phyloP scores from a whole-genome alignment of 1,140 invertebrate species.

The Nasonia giraulti region DNA sequence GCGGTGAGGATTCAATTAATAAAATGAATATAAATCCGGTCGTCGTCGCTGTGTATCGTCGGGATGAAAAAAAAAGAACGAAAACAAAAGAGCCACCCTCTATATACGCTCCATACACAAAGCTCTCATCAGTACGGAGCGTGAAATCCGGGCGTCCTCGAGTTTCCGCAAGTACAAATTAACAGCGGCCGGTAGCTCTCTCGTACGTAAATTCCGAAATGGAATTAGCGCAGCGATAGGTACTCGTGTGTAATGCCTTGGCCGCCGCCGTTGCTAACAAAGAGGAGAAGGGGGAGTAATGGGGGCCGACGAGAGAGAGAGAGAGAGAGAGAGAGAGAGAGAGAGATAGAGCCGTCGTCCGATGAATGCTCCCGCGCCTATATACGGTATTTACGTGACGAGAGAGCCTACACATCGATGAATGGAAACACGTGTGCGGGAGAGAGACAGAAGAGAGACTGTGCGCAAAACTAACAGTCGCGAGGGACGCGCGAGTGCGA shows the following conservation, averaged over 20 bases:
- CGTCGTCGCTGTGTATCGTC: no score
- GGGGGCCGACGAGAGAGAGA: background rate
- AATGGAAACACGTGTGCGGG: conserved; percentile 7
- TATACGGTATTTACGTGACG: background rate
- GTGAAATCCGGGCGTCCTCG: conserved; percentile 28
- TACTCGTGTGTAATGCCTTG: conserved; percentile 14
- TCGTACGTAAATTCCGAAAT: conserved; percentile 35
- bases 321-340: background rate
- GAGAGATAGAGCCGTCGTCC: background rate
- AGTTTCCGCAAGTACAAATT: conserved; percentile 47
- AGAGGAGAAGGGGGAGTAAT: conserved; percentile 5
- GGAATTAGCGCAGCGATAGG: conserved; percentile 43
- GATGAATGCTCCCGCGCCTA: background rate
- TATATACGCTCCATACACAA: no score
- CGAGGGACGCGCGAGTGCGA: background rate
- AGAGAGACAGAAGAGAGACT: no score
- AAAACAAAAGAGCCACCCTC: conserved; percentile 8
- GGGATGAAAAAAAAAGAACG: background rate
- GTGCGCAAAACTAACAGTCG: background rate
- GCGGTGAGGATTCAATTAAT: no score
- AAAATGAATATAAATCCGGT: background rate
- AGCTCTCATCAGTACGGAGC: background rate
- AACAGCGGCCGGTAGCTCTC: conserved; percentile 15
- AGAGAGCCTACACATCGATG: background rate
- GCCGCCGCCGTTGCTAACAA: background rate